Evolutionary conservation across 2,888 invertebrate species (phyloP).

Genomic region (Spilosoma lubricipeda): DNA sequence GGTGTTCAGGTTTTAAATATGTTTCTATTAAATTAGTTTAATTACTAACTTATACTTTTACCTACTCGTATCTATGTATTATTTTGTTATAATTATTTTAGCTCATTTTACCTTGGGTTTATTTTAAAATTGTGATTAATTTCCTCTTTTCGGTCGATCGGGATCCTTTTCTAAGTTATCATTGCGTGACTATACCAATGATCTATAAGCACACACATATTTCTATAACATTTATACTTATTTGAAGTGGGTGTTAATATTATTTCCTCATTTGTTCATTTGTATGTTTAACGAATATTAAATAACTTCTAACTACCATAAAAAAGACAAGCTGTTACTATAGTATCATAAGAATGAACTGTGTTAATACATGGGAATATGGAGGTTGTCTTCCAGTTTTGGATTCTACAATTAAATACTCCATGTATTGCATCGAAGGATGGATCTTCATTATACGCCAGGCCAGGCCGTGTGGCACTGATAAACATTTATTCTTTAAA

Average conservation of each 20-base stretch:
- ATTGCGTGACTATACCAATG: neutral
- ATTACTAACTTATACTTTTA: neutral
- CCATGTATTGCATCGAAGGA: neutral
- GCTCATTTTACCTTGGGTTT: neutral
- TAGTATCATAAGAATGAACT: neutral
- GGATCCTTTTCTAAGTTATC: neutral
- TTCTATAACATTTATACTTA: neutral
- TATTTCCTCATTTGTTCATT: no score
- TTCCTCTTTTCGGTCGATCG: neutral
- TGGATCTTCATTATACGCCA: neutral
- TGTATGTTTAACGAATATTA: no score
- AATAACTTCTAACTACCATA: neutral
- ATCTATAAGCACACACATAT: neutral
- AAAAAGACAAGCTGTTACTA: neutral
- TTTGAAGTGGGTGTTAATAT: neutral
- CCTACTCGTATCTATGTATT: no score
- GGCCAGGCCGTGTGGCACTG: neutral
- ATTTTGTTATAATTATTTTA: neutral
- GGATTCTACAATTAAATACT: neutral
- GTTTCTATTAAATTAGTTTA: neutral
- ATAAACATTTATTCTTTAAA: neutral
- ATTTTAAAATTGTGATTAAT: neutral
- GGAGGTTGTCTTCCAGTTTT: neutral
- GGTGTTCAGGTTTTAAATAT: constrained; percentile 4
- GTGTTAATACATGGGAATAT: neutral